Evolutionary conservation across 2,888 invertebrate species (phyloP), one percentile per base, ranked within the genome.

Genomic region (Zaprionus obscuricornis): DNA sequence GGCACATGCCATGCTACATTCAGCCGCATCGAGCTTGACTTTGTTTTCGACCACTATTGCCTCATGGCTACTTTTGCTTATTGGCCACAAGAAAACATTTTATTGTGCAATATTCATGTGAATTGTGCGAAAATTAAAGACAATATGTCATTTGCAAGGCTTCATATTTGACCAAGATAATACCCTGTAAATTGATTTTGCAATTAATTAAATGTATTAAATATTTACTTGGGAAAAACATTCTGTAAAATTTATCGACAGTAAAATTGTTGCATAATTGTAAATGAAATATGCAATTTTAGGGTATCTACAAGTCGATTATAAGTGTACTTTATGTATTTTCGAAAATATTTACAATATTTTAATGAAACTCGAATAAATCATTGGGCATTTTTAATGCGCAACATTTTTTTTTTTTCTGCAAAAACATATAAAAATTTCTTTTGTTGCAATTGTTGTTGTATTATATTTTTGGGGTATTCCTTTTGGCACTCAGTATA

Each of bases 41-140:
- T n/a, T 3, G 10, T 29, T 8, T 6, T 29, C 3, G 29, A 10
- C n/a, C 29, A 29, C 6, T 5, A 13, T 36, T 52, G 43, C 24
- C 51, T 36, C 54, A 55, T 71, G 63, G 64, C 75, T 77, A 76
- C 67, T 76, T n/a, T 76, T 79, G 67, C 76, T 76, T 76, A 76
- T 76, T 76, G 81, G 67, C 76, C 73, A 52, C 45, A 49, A 66
- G 52, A 31, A 13, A n/a, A 20, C 18, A 39, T 39, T 16, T 27
- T 37, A 52, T 45, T n/a, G 13, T 63, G 51, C 6, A 71, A 69
- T 54, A 65, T 74, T 57, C 52, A 66, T 70, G 59, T 34, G 54
- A 50, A 33, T 72, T 51, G 45, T 55, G 51, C 31, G 45, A 70
- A 73, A 68, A 62, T 74, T 74, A 50, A 58, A 67, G 57, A 24